Evolutionary conservation across 2,888 invertebrate genomes (phyloP).

Genomic region (Microctonus aethiopoides): DNA sequence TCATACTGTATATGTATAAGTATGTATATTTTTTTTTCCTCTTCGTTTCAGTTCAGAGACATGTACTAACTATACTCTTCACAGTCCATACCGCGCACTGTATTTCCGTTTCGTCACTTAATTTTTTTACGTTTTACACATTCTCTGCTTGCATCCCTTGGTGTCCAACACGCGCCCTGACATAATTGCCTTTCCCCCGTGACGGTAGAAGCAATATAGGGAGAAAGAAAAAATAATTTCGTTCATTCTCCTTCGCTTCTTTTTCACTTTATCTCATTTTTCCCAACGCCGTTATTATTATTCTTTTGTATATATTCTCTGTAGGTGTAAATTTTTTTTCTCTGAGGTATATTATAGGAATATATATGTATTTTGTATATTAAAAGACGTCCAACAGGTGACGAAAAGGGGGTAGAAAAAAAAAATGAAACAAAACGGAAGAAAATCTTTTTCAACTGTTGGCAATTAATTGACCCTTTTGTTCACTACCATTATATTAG

Average conservation of each 20-base stretch:
- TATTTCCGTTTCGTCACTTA: conserved; percentile 25
- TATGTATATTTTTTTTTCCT: neutral
- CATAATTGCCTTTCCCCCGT: conserved; percentile 28
- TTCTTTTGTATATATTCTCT: conserved; percentile 2
- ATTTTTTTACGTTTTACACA: neutral
- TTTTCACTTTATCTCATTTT: neutral
- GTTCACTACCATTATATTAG: neutral
- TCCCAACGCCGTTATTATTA: neutral
- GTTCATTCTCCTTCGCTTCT: neutral
- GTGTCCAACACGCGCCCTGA: conserved; percentile 7
- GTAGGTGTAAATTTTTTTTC: conserved; percentile 4
- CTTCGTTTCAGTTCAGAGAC: conserved; percentile 12
- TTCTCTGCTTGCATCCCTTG: conserved; percentile 1
- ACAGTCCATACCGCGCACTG: conserved; percentile 8
- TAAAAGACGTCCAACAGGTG: neutral
- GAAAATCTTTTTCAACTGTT: neutral
- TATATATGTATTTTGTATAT: neutral
- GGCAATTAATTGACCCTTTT: conserved; percentile 2
- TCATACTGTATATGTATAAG: neutral
- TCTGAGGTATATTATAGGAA: neutral
- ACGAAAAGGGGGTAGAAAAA: neutral
- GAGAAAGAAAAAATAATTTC: conserved; percentile 7
- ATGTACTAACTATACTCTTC: neutral
- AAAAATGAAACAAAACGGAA: neutral
- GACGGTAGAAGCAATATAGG: neutral